Evolutionary conservation across 2,797 vertebrate species (phyloP).

Genomic region (Corythornis leucogaster): DNA sequence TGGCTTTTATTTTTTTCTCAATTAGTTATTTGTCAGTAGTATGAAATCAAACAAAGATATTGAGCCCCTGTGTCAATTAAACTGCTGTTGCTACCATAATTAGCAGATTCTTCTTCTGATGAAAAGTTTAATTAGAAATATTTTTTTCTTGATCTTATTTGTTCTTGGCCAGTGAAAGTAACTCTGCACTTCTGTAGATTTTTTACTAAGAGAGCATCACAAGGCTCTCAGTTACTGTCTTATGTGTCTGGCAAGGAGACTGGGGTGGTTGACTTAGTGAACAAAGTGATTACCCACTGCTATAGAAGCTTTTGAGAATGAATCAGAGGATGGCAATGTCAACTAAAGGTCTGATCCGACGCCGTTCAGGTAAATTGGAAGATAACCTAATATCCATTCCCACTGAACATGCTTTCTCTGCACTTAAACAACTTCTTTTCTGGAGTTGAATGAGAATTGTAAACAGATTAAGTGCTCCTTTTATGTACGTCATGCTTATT

Average conservation of each 20-base stretch:
- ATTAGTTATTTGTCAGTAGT: slow-evolving; percentile 46
- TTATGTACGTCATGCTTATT: background rate
- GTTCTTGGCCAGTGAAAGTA: background rate
- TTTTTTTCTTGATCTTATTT: background rate
- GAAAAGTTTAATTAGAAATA: slow-evolving; percentile 33
- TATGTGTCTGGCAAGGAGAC: background rate
- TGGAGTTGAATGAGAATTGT: background rate
- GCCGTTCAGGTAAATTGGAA: background rate
- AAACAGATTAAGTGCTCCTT: slow-evolving; percentile 3
- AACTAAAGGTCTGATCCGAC: background rate
- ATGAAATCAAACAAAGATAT: slow-evolving; percentile 50
- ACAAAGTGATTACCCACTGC: background rate
- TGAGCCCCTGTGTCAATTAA: slow-evolving; percentile 42
- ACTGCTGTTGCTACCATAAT: slow-evolving; percentile 29
- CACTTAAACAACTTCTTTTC: background rate
- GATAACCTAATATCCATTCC: background rate
- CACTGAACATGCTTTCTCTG: background rate
- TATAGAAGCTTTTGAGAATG: background rate
- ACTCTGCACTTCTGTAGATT: background rate
- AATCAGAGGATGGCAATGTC: background rate
- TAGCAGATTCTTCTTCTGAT: slow-evolving; percentile 19
- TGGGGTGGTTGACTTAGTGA: background rate
- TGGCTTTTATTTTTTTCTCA: slow-evolving; percentile 12
- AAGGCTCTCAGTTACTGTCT: background rate
- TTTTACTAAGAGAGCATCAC: background rate